phyloP scores from a whole-genome alignment of 1,140 invertebrate species.

The Anastrepha ludens region DNA sequence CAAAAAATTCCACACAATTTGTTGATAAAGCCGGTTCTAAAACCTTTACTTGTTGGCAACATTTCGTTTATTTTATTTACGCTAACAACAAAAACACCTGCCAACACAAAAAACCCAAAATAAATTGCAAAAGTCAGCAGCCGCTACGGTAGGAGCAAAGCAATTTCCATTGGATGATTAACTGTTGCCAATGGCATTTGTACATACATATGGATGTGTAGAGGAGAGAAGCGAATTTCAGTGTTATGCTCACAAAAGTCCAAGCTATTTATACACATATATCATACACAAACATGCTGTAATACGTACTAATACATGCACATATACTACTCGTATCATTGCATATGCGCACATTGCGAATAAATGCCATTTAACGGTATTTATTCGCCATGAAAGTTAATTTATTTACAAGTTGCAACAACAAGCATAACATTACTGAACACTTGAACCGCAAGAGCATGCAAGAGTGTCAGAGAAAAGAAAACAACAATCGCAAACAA shows the following conservation, averaged over 20 bases:
- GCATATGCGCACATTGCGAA: conserved; percentile 15
- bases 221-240: neutral
- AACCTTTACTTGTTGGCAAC: no score
- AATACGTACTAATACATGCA: neutral
- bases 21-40: no score
- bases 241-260: conserved; percentile 26
- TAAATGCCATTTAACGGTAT: conserved; percentile 52
- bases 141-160: neutral
- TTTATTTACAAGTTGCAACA: conserved; percentile 48
- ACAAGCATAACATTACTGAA: conserved; percentile 12
- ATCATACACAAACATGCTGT: neutral
- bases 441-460: neutral
- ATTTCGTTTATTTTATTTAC: neutral
- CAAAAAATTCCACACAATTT: neutral
- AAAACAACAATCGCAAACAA: no score
- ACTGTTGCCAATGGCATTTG: conserved; percentile 36
- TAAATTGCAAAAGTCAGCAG: conserved; percentile 7
- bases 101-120: neutral
- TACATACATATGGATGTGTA: neutral
- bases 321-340: no score
- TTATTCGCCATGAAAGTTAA: conserved; percentile 49
- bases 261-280: neutral
- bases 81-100: neutral
- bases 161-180: conserved; percentile 48
- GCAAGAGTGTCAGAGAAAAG: neutral